Evolutionary conservation across 2,888 invertebrate species (phyloP), one percentile per base, ranked within the genome.

Genomic region (Ennomos fuscantarius): DNA sequence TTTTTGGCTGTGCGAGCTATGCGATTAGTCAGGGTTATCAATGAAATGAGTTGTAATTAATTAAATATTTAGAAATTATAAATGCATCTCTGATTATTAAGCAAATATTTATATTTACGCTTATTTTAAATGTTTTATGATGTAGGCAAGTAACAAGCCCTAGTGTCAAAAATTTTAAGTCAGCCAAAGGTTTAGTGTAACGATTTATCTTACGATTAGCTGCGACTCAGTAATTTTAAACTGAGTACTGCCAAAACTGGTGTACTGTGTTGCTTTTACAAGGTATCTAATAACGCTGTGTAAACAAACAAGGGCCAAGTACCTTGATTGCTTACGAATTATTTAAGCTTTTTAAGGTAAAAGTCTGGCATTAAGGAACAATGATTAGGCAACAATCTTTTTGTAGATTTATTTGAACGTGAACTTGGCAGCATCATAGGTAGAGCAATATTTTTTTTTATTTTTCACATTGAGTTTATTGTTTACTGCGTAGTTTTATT

Each of bases 271-370:
- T n/a, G 48, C 41, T 45, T 49, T 50, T 49, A 49, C 53, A 42
- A 49, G 59, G 64, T 66, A 68, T 70, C 70, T 66, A 69, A 69
- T 69, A 69, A 69, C 70, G 54, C 54, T 55, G 62, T 63, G 64
- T 64, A 72, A 66, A 69, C 70, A 69, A 63, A 64, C 67, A 62
- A 65, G 59, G 49, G 55, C 62, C 62, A 62, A 65, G 65, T 65
- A 61, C 62, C 64, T 60, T 68, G 70, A 72, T 70, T 72, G 68
- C 70, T 65, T 60, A 60, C 64, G 66, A 70, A 72, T 72, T 69
- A 72, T 70, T 70, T 63, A 72, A 68, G 63, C 62, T 58, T 67
- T 62, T 49, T 47, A 51, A 48, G 49, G 56, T 32, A 42, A 50
- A 48, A 52, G 35, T 49, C 48, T 49, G 40, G 43, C 32, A 15